Conservation (phyloP, 2,113 vertebrate genomes). For the Trematomus loennbergii region DNA sequence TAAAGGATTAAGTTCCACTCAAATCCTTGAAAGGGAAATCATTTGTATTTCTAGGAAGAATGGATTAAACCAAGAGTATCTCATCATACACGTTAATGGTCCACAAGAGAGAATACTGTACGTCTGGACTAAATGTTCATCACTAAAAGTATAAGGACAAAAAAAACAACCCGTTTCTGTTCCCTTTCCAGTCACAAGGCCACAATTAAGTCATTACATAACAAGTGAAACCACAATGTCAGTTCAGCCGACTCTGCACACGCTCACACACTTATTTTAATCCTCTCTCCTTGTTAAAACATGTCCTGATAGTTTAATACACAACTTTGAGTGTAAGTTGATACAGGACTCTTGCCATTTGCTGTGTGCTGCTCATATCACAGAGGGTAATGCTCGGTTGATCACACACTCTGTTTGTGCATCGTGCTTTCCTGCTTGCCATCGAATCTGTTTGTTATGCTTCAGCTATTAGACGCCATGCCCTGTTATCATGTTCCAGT, state of each 20-base stretch:
- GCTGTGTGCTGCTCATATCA: conserved; percentile 34
- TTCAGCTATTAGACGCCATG: conserved; percentile 55
- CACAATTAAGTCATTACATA: conserved; percentile 57
- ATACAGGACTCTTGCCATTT: conserved; percentile 50
- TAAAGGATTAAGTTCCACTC: conserved; percentile 57
- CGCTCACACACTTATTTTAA: conserved; percentile 22
- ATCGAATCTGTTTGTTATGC: conserved; percentile 63
- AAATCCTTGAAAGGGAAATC: conserved; percentile 63
- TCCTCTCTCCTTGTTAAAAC: conserved; percentile 42
- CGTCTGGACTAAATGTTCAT: conserved; percentile 12
- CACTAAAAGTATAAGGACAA: conserved; percentile 4
- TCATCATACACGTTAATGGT: conserved; percentile 42
- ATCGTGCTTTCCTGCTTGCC: conserved; percentile 54
- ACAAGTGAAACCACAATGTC: conserved; percentile 52
- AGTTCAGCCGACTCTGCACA: conserved; percentile 8
- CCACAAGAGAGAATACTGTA: conserved; percentile 15
- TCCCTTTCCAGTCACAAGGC: conserved; percentile 33
- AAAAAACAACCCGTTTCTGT: background rate
- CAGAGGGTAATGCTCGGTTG: conserved; percentile 35
- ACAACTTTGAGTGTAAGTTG: conserved; percentile 43
- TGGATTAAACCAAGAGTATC: conserved; percentile 33
- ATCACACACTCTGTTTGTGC: conserved; percentile 61
- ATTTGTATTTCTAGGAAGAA: conserved; percentile 61
- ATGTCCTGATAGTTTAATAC: conserved; percentile 46
- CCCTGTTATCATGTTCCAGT: conserved; percentile 30